Conservation (phyloP, 2,888 invertebrate species). For the Boloria euphrosyne region DNA sequence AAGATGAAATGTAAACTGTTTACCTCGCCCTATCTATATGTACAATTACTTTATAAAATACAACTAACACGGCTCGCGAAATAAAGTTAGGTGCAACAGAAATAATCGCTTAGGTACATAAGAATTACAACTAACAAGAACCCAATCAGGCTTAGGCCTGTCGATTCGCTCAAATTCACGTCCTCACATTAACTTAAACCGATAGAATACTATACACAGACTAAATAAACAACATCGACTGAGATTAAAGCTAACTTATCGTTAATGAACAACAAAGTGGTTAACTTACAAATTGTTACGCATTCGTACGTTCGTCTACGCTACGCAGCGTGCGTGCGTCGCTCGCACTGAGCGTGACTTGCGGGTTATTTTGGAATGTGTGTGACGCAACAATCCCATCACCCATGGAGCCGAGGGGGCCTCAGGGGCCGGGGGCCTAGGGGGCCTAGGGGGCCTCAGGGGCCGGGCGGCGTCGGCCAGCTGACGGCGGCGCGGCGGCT, state of each 20-base stretch:
- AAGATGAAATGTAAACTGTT: conserved; percentile 65
- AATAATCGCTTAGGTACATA: conserved; percentile 73
- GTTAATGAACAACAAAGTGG: conserved; percentile 82
- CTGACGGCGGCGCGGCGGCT: neutral
- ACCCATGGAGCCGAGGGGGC: neutral
- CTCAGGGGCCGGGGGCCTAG: neutral
- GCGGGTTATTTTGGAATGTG: conserved; percentile 78
- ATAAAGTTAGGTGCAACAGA: conserved; percentile 75
- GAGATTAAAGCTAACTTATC: conserved; percentile 80
- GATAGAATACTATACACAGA: conserved; percentile 79
- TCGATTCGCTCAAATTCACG: conserved; percentile 79
- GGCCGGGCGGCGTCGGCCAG: no score
- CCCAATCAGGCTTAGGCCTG: conserved; percentile 68
- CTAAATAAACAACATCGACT: conserved; percentile 77
- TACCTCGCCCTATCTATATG: conserved; percentile 77
- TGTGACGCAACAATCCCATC: conserved; percentile 63
- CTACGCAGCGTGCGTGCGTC: conserved; percentile 1
- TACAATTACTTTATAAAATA: conserved; percentile 71
- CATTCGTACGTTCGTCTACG: conserved; percentile 58
- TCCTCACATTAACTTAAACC: conserved; percentile 72
- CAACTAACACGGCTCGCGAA: conserved; percentile 74
- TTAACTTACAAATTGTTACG: conserved; percentile 75
- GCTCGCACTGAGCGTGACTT: conserved; percentile 57
- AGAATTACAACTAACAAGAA: conserved; percentile 73
- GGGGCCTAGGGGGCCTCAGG: no score